phyloP scores from a whole-genome alignment of 2,797 vertebrate species.

The Melanotaenia maccullochi region DNA sequence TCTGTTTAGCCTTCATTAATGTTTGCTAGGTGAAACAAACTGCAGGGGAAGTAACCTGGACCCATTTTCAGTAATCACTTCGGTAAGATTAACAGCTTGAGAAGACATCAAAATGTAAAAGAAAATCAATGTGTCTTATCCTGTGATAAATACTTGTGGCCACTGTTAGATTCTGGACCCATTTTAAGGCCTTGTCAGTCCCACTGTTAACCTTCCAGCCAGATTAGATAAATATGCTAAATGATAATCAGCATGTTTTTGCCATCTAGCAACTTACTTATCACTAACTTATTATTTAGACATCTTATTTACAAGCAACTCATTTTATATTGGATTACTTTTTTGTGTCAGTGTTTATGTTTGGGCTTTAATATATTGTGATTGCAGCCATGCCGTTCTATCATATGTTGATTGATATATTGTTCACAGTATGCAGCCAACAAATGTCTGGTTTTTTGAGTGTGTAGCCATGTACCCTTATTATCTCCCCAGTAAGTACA shows the following conservation, averaged over 20 bases:
- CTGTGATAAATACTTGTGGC: background rate
- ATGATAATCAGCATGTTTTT: no score
- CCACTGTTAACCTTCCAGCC: background rate
- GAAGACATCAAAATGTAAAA: background rate
- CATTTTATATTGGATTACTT: background rate
- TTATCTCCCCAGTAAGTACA: background rate
- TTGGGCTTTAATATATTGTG: background rate
- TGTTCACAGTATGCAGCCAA: no score
- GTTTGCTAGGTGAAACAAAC: background rate
- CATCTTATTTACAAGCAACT: background rate
- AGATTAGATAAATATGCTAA: no score
- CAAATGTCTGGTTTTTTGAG: no score
- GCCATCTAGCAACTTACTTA: background rate
- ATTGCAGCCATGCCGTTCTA: background rate
- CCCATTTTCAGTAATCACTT: background rate
- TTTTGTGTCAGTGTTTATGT: background rate
- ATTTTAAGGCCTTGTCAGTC: background rate
- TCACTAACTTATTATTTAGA: background rate
- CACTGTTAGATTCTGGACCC: background rate
- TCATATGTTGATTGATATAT: background rate
- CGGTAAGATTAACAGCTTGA: background rate
- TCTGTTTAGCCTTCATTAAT: background rate
- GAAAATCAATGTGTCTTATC: background rate
- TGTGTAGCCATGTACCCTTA: no score
- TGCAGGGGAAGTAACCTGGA: background rate